Conservation (phyloP, 1,140 invertebrate species). For the Aphelinus atriplicis region DNA sequence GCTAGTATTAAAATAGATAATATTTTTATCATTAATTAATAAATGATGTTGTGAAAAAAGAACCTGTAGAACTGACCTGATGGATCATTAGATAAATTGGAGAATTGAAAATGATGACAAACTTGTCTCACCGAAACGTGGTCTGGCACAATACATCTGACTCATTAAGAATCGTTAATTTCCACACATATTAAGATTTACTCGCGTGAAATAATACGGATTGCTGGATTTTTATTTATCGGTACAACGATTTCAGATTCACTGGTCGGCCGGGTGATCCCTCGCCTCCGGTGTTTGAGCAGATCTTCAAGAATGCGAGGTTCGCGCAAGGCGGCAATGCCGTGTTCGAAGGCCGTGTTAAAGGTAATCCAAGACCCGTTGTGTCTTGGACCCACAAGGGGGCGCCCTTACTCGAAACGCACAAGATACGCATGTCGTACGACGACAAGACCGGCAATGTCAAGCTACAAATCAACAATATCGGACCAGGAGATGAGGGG, state of each 20-base stretch:
- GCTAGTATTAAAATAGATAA: no score
- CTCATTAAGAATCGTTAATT: no score
- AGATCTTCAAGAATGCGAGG: slow-evolving; percentile 91
- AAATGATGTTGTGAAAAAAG: no score
- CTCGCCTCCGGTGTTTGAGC: slow-evolving; percentile 90
- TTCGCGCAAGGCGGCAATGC: slow-evolving; percentile 94
- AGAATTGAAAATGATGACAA: no score
- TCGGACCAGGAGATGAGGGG: slow-evolving; percentile 93
- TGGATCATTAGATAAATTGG: no score
- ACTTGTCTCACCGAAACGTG: no score
- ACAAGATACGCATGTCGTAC: slow-evolving; percentile 88
- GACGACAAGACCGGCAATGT: slow-evolving; percentile 88
- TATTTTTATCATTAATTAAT: no score
- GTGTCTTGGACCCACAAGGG: slow-evolving; percentile 95
- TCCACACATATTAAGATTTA: no score
- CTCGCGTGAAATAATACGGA: no score
- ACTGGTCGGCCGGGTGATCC: slow-evolving; percentile 72
- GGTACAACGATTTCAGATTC: slow-evolving; percentile 48
- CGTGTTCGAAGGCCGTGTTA: slow-evolving; percentile 89
- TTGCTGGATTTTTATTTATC: no score
- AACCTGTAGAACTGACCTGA: no score
- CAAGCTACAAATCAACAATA: slow-evolving; percentile 87
- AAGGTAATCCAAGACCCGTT: slow-evolving; percentile 91
- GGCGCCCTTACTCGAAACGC: slow-evolving; percentile 80
- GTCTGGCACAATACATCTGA: no score